Evolutionary conservation across 2,113 vertebrate species (phyloP).

Genomic region (Scomber japonicus): DNA sequence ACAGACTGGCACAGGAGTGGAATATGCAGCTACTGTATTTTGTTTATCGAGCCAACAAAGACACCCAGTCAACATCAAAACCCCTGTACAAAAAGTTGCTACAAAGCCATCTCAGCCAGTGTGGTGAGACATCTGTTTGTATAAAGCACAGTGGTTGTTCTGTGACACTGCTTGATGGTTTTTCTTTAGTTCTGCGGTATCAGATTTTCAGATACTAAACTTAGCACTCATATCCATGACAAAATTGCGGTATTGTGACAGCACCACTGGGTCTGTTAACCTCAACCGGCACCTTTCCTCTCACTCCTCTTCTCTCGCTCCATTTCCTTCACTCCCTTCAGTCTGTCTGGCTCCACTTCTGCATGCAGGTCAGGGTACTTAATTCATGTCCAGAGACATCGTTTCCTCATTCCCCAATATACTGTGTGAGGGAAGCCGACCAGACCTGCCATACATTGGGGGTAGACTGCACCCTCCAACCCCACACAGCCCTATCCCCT

Average conservation of each 20-base stretch:
- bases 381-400: conserved; percentile 66
- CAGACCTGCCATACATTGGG: conserved; percentile 24
- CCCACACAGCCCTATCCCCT: neutral
- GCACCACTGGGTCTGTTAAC: neutral
- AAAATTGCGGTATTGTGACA: conserved; percentile 25
- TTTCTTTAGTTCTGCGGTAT: conserved; percentile 26
- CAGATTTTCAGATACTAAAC: conserved; percentile 52
- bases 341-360: conserved; percentile 47
- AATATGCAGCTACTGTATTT: conserved; percentile 57
- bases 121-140: conserved; percentile 53
- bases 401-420: conserved; percentile 43
- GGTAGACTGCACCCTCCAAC: conserved; percentile 4
- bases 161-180: conserved; percentile 44
- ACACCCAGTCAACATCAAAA: conserved; percentile 50
- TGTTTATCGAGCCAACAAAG: conserved; percentile 63
- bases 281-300: conserved; percentile 32
- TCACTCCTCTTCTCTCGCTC: conserved; percentile 33
- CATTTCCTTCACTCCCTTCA: conserved; percentile 38
- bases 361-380: conserved; percentile 66
- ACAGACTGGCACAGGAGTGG: conserved; percentile 39
- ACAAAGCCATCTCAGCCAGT: conserved; percentile 46
- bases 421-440: conserved; percentile 30
- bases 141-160: conserved; percentile 51
- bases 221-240: conserved; percentile 21
- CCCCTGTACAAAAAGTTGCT: neutral